phyloP scores from a whole-genome alignment of 2,888 invertebrate genomes.

The Leuctra nigra region DNA sequence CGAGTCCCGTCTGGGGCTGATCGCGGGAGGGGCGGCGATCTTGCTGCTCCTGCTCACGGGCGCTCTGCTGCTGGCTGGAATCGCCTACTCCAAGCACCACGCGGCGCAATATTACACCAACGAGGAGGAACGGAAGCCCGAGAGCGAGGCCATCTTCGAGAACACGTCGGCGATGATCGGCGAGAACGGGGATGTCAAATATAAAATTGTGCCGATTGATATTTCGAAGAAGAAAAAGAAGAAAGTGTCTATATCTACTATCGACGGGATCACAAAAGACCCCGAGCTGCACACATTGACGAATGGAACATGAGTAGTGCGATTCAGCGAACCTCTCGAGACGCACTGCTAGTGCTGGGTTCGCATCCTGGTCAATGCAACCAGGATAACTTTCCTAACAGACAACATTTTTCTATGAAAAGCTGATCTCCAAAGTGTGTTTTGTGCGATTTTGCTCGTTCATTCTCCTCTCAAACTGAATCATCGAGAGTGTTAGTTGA shows the following conservation, averaged over 20 bases:
- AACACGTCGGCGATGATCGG: conserved; percentile 41
- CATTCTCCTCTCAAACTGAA: not conserved
- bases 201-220: conserved; percentile 26
- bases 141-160: conserved; percentile 41
- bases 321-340: conserved; percentile 27
- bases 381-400: no score
- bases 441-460: not conserved
- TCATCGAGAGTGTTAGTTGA: not conserved
- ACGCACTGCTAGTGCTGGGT: conserved; percentile 27
- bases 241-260: conserved; percentile 32
- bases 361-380: not conserved
- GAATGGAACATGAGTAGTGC: conserved; percentile 33
- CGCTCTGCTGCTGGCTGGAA: conserved; percentile 38
- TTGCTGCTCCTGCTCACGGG: conserved; percentile 46
- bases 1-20: conserved; percentile 48
- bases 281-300: conserved; percentile 33
- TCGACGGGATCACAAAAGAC: conserved; percentile 35
- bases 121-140: conserved; percentile 58
- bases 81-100: conserved; percentile 61
- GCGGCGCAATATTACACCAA: conserved; percentile 70
- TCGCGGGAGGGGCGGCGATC: conserved; percentile 49
- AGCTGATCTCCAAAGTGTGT: not conserved
- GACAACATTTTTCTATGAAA: no score
- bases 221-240: conserved; percentile 22
- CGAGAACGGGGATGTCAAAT: conserved; percentile 45